These are phyloP conservation scores for Pluvialis apricaria DNA, from an alignment of 2,113 vertebrate genomes.

Conservation along the genomic window DNA sequence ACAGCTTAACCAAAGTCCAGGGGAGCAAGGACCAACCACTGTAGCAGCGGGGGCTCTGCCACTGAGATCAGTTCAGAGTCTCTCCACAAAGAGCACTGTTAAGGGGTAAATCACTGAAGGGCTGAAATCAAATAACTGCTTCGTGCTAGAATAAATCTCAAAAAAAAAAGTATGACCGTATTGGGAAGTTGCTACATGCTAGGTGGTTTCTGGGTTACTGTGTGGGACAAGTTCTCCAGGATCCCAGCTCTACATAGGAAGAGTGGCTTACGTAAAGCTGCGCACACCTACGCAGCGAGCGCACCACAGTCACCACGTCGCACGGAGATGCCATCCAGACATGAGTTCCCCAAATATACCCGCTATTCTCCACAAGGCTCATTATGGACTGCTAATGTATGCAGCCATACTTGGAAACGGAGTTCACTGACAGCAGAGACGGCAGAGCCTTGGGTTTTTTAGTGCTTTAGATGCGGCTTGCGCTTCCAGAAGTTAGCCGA, in stretches of 20 bases:
- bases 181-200: not conserved
- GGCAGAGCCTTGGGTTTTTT: not conserved
- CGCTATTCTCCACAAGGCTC: not conserved
- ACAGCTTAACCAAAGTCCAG: not conserved
- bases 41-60: not conserved
- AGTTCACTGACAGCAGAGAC: not conserved
- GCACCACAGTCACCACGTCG: not conserved
- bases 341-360: not conserved
- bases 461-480: not conserved
- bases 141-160: not conserved
- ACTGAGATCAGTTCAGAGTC: not conserved
- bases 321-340: not conserved
- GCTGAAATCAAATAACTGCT: not conserved
- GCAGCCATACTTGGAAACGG: not conserved
- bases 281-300: not conserved
- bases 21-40: not conserved
- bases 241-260: not conserved
- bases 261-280: not conserved
- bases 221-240: not conserved
- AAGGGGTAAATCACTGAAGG: not conserved
- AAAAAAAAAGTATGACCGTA: not conserved
- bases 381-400: not conserved
- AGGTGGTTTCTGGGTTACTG: not conserved
- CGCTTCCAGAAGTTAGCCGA: not conserved
- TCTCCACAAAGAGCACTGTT: no score